Evolutionary conservation across 2,113 vertebrate genomes (phyloP).

Genomic region (Melanostigma gelatinosum): DNA sequence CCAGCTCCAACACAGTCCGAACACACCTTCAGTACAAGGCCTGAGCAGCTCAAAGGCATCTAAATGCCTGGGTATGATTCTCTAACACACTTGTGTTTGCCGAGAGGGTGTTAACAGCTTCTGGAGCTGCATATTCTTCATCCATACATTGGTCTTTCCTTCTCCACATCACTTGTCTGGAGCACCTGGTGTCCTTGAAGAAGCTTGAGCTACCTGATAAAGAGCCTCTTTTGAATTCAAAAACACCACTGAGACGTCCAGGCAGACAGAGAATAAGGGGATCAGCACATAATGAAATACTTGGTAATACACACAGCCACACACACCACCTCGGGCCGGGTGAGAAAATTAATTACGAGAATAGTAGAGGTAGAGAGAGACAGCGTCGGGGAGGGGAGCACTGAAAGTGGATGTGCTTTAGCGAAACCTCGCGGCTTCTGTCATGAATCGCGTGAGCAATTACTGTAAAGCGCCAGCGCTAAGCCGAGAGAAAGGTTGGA

Average conservation of each 20-base stretch:
- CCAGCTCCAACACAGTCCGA: neutral
- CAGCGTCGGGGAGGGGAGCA: neutral
- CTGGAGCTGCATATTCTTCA: constrained; percentile 4
- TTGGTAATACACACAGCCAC: neutral
- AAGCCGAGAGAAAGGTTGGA: constrained; percentile 66
- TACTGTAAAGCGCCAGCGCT: constrained; percentile 59
- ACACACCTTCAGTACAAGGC: neutral
- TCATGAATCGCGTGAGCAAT: constrained; percentile 67
- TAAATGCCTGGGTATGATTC: neutral
- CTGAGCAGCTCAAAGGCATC: neutral
- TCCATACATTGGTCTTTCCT: neutral
- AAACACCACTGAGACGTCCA: constrained; percentile 51
- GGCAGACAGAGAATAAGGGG: constrained; percentile 59
- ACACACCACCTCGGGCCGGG: constrained; percentile 17
- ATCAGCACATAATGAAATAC: constrained; percentile 68
- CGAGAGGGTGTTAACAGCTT: neutral
- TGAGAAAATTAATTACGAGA: constrained; percentile 71
- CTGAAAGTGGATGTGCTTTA: constrained; percentile 62
- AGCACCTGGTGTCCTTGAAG: constrained; percentile 65
- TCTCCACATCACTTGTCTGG: constrained; percentile 9
- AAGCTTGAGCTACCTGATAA: constrained; percentile 43
- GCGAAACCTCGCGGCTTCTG: constrained; percentile 67
- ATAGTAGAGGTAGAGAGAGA: constrained; percentile 46
- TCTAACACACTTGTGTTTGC: neutral
- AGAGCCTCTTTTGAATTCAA: constrained; percentile 61